Percentiles rank a stretch among this genome's conserved stretches.
phyloP scores from a whole-genome alignment of 2,797 vertebrate species.

The Lacerta agilis region DNA sequence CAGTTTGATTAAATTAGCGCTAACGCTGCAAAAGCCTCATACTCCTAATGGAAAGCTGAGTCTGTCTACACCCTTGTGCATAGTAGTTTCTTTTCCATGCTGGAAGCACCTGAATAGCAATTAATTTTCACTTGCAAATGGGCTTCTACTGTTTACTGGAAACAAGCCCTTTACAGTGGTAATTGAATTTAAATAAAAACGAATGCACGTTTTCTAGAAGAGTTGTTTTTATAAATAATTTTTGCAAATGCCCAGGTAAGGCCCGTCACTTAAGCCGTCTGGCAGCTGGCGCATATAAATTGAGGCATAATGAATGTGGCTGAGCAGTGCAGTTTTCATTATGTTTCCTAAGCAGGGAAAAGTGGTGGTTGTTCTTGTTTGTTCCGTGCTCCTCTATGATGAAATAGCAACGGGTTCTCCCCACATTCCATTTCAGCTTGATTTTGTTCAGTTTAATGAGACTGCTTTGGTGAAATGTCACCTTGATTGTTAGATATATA shows the following conservation, averaged over 20 bases:
- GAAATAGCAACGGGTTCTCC: background rate
- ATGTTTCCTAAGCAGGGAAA: background rate
- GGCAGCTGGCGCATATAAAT: background rate
- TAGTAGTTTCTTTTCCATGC: conserved; percentile 8
- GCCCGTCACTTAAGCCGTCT: conserved; percentile 12
- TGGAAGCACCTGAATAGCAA: conserved; percentile 6
- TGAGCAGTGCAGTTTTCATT: conserved; percentile 7
- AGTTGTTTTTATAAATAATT: conserved; percentile 47
- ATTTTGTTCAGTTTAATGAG: conserved; percentile 16
- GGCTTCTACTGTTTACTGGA: conserved; percentile 31
- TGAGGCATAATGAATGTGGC: conserved; percentile 16
- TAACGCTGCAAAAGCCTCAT: background rate
- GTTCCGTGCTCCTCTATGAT: background rate
- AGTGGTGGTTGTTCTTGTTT: background rate
- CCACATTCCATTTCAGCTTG: conserved; percentile 15
- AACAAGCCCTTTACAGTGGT: conserved; percentile 12
- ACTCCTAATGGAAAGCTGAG: background rate
- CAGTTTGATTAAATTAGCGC: conserved; percentile 34
- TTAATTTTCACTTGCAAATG: conserved; percentile 42
- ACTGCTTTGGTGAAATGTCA: background rate
- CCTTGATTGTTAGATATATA: background rate
- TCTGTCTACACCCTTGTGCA: background rate
- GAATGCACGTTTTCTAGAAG: background rate
- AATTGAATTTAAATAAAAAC: conserved; percentile 46
- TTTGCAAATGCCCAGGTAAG: conserved; percentile 36